Percentiles rank a stretch among this genome's conserved stretches.
These are phyloP conservation scores for Gorsachius goisagi DNA, from an alignment of 2,113 vertebrate genomes.

Conservation along the genomic window DNA sequence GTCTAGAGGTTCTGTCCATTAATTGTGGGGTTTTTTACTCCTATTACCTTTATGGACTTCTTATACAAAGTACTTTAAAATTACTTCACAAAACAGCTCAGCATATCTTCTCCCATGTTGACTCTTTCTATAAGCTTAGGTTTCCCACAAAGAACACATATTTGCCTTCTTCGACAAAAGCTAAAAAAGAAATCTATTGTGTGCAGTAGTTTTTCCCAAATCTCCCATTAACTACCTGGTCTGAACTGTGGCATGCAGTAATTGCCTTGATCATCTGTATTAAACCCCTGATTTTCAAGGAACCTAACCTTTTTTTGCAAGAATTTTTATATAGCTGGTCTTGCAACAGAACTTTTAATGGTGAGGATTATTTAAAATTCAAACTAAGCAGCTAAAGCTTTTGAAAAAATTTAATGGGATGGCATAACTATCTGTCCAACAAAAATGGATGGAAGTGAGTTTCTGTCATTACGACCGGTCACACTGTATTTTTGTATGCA, in stretches of 20 bases:
- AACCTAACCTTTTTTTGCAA: neutral
- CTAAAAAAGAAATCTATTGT: neutral
- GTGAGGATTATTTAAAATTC: neutral
- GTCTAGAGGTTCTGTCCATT: constrained; percentile 24
- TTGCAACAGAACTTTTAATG: neutral
- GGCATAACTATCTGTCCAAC: neutral
- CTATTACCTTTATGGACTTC: neutral
- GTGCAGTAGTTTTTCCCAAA: neutral
- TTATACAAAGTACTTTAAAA: constrained; percentile 20
- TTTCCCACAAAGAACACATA: neutral
- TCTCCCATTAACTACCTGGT: neutral
- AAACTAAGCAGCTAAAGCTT: neutral
- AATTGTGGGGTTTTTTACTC: constrained; percentile 14
- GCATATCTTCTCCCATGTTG: neutral
- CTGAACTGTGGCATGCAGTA: neutral
- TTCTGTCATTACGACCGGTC: neutral
- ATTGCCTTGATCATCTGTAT: neutral
- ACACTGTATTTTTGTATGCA: neutral
- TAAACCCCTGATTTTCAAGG: neutral
- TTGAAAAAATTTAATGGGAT: neutral
- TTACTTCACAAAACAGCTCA: neutral
- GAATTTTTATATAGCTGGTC: neutral
- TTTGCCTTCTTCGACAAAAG: neutral
- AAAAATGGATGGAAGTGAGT: neutral
- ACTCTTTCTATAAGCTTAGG: neutral